Evolutionary conservation across 1,140 invertebrate genomes (phyloP), one percentile per base, ranked within the genome.

Genomic region (Scylla paramamosain): DNA sequence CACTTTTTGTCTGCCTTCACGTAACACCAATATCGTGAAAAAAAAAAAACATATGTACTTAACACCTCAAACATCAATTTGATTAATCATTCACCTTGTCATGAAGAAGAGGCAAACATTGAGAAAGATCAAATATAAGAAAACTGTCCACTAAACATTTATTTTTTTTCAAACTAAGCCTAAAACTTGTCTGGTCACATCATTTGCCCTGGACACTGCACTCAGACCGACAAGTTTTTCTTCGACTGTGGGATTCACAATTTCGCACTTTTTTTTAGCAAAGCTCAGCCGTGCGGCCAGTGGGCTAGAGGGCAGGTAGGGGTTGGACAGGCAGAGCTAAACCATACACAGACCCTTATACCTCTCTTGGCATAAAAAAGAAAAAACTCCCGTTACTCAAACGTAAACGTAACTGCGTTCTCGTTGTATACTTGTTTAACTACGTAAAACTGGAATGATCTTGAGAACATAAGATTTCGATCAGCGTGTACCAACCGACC

Each of bases 191-290:
- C 86, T 93, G 92, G 92, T 93, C 83, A 87, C 83, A 86, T 52
- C 29, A 48, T 87, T 93, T 32, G 45, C 83, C 92, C 82, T 32
- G 84, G 86, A 93, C 48, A 83, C 92, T 52, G 92, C 45, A 52
- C 83, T 93, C 32, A 93, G 31, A 28, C 29, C 83, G 92, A 52
- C 92, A 93, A 93, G 82, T 93, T 93, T 93, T 93, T 31, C 86
- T 52, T 14, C 29, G 45, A 25, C 45, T 39, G 92, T 52, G 84
- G 92, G 46, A 59, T 45, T 28, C 25, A 29, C 45, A 93, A 6
- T 93, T 93, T 93, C 83, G 92, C 92, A 87, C 83, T 93, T 87
- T 93, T 93, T 87, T 93, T 93, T 87, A 93, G 92, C 92, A 52
- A 93, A 87, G 1, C 32, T 84, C 45, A 83, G 92, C 92, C 82